phyloP scores from a whole-genome alignment of 2,113 vertebrate species.

The Sorex fumeus region DNA sequence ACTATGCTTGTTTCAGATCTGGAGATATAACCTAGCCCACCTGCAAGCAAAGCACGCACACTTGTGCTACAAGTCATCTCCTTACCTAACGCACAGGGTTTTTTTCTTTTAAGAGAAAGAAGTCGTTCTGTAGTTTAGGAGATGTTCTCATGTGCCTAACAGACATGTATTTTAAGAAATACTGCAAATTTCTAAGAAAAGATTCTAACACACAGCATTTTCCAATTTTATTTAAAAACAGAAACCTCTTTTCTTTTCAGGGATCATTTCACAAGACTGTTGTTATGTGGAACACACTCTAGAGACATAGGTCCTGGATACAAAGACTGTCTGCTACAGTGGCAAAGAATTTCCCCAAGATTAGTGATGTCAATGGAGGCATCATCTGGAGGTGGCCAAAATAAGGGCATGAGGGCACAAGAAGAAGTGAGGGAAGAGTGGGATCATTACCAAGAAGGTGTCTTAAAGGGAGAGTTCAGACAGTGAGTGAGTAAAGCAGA shows the following conservation, averaged over 20 bases:
- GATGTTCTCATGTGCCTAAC: neutral
- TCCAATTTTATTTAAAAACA: neutral
- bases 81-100: too few species aligned
- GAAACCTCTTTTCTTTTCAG: neutral
- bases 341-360: neutral
- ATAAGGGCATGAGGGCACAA: neutral
- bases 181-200: neutral
- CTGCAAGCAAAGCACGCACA: too few species aligned
- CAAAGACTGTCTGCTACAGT: neutral
- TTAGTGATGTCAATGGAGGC: neutral
- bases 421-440: neutral
- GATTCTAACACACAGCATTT: neutral
- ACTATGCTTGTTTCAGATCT: too few species aligned
- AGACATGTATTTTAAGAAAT: neutral
- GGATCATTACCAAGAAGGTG: neutral
- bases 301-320: neutral
- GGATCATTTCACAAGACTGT: neutral
- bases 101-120: neutral
- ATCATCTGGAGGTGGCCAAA: neutral
- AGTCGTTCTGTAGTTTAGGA: constrained; percentile 31
- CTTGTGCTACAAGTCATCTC: too few species aligned
- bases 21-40: too few species aligned
- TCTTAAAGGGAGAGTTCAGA: neutral
- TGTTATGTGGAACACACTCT: neutral
- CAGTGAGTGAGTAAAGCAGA: neutral